phyloP scores from a whole-genome alignment of 2,797 vertebrate genomes.

The Pampus argenteus region DNA sequence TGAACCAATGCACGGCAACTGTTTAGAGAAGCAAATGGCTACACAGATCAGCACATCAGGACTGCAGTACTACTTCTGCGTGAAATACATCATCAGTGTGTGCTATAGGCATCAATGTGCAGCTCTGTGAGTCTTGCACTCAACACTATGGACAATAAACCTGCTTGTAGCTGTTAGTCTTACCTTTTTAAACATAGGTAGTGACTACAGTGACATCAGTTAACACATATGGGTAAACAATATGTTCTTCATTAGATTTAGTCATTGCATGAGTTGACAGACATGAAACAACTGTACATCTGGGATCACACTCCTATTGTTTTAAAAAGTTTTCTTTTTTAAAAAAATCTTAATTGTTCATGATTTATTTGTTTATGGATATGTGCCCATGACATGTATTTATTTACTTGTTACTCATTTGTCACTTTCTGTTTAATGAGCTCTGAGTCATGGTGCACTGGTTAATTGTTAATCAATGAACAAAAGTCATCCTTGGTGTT shows the following conservation, averaged over 20 bases:
- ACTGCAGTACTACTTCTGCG: neutral
- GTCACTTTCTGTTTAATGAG: constrained; percentile 55
- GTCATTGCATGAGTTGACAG: constrained; percentile 24
- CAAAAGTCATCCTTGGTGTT: constrained; percentile 21
- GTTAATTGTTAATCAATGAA: constrained; percentile 52
- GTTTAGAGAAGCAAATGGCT: constrained; percentile 10
- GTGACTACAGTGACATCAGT: constrained; percentile 16
- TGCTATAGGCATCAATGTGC: neutral
- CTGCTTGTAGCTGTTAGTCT: constrained; percentile 43
- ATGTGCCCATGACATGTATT: constrained; percentile 69
- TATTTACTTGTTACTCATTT: constrained; percentile 70
- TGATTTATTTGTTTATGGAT: constrained; percentile 59
- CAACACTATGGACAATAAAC: constrained; percentile 13
- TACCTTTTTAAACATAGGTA: constrained; percentile 24
- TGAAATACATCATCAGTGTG: neutral
- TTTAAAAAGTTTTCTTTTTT: constrained; percentile 15
- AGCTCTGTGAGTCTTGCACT: constrained; percentile 10
- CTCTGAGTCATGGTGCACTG: constrained; percentile 59
- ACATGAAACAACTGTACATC: constrained; percentile 42
- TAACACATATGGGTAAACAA: constrained; percentile 27
- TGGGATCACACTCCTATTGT: constrained; percentile 43
- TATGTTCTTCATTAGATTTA: constrained; percentile 28
- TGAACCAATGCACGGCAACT: neutral
- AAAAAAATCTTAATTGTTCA: constrained; percentile 37
- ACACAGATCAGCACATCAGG: too few relatives aligned